Base-by-base conservation (phyloP, 2,797 vertebrate genomes). In the Melanotaenia parkinsoni region DNA sequence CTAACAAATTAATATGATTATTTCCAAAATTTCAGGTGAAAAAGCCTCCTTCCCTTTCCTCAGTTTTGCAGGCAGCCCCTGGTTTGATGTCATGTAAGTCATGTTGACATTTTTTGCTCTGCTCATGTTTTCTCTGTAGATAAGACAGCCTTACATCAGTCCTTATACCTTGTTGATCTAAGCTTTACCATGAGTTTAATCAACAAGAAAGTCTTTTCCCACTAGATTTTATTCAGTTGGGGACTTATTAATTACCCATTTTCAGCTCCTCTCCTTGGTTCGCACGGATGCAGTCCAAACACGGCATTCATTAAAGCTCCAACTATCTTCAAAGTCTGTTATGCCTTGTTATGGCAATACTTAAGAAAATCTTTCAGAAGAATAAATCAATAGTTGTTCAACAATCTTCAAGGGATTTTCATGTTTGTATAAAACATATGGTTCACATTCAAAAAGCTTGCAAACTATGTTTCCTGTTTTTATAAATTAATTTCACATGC, bases 191-290 rank as follows among this genome's bases (percentile, higher is more conserved):
- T n/a, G 54, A 64, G 72, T 82, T 65, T 70, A 83, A 68, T 79
- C 58, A 79, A 66, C 74, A 79, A 63, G 33, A 67, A 65, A 73
- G 38, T 76, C 3, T 58, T 86, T 76, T 83, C 67, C 88, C 74
- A 77, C 64, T 45, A 12, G 69, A 76, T 79, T 81, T 13, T 65
- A 83, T 83, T 83, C 72, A 32, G 26, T 37, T 45, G 13, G 62
- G 67, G 81, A 83, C 87, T 80, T 87, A 77, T 82, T 83, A 84
- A 86, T 91, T 70, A 71, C 63, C 80, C 63, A 74, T 86, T 77
- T 83, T 86, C 68, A 80, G 58, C 37, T 40, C 56, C 61, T 74
- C 40, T 77, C 40, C 24, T 68, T 63, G 54, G 74, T 80, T 84
- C 76, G 68, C 60, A 63, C 74, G 68, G 61, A 24, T 72, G 58